A percentile compares a stretch with the other conserved stretches of the same genome.
Conservation (phyloP, 2,113 vertebrate species). For the Spilogale gracilis region DNA sequence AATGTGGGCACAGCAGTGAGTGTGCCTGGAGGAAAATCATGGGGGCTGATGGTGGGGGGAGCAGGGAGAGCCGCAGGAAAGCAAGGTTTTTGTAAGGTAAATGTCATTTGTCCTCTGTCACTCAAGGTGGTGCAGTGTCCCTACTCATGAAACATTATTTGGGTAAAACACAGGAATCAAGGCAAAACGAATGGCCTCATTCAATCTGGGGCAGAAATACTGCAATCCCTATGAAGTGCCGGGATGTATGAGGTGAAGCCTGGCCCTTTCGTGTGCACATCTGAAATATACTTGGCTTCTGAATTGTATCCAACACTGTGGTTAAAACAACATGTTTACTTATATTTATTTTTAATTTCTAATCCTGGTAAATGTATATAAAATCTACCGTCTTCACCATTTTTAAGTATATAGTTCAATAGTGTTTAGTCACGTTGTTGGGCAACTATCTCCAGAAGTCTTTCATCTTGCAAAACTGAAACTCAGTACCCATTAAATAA, state of each 20-base stretch:
- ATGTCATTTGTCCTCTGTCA: neutral
- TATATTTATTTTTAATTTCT: neutral
- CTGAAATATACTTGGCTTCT: neutral
- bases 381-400: neutral
- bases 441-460: neutral
- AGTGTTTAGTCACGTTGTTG: neutral
- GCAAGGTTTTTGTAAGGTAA: neutral
- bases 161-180: neutral
- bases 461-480: neutral
- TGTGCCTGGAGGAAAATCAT: neutral
- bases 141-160: neutral
- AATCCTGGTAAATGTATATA: neutral
- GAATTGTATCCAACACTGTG: neutral
- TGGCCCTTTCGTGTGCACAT: neutral
- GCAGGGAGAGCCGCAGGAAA: neutral
- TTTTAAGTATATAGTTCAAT: neutral
- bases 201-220: neutral
- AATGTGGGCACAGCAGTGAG: fast-evolving
- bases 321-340: neutral
- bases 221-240: neutral
- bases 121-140: neutral
- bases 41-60: no score
- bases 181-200: neutral
- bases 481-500: neutral
- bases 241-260: neutral